Base-by-base conservation (phyloP, 2,888 invertebrate species). In the Perizoma affinitatum region DNA sequence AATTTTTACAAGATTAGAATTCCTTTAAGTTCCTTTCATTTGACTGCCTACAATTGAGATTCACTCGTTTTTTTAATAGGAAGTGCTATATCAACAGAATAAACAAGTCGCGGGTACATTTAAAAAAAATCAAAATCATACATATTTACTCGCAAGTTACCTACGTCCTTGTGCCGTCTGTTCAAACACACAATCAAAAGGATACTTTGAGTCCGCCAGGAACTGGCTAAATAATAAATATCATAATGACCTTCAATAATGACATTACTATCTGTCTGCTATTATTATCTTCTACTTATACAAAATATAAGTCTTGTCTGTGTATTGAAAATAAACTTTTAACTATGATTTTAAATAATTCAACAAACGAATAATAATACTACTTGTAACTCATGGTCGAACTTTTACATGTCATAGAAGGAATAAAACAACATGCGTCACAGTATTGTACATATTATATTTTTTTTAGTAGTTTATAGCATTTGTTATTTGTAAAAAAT, bases 171-270 rank as follows among this genome's bases (percentile, higher is more conserved):
- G 58, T 50, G 40, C 36, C 52, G 48, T 38, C 42, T 56, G 53
- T 36, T 51, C 58, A 62, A 62, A 62, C 44, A 62, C 35, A 9
- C 44, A 48, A 63, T 63, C 36, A 58, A 63, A 55, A 56, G 63
- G 48, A 55, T 49, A 35, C 62, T 55, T 63, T 63, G 58, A 58
- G 40, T 46, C 58, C 54, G 43, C 51, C 63, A 63, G 65, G 61
- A 69, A 63, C 65, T 58, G 47, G 56, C 35, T 41, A 49, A 58
- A 53, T 61, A 55, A 65, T 64, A 61, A 62, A 61, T 61, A 58
- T 62, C 58, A 46, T 7, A 41, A 42, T 59, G 65, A 67, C 69
- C 69, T 69, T 69, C 67, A 55, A 54, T 62, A 45, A 48, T 51
- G 52, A 67, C 65, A 57, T 58, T 67, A 48, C 57, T 50, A 50